These are phyloP conservation scores for Neodon shergylaensis DNA, from an alignment of 2,113 vertebrate species.

Conservation along the genomic window DNA sequence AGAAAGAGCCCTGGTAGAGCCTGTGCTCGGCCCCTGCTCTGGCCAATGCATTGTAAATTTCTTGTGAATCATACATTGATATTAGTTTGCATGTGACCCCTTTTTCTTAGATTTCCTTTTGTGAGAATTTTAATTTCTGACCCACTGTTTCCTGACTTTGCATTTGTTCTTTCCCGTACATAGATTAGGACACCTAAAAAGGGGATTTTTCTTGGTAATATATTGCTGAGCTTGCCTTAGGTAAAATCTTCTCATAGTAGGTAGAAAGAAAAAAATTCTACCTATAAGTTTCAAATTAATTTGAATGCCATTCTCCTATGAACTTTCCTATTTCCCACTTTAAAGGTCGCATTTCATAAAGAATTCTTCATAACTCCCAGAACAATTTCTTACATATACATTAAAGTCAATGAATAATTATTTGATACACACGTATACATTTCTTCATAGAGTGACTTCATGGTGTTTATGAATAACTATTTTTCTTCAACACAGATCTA, in stretches of 20 bases:
- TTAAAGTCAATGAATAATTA: background rate
- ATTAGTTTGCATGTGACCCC: background rate
- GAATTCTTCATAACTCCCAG: background rate
- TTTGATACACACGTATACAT: background rate
- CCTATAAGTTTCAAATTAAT: background rate
- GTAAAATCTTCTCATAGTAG: background rate
- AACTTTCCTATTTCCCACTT: background rate
- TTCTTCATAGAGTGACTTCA: background rate
- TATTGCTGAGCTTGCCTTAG: background rate
- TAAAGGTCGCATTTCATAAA: background rate
- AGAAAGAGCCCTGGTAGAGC: background rate
- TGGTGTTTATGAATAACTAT: background rate
- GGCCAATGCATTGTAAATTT: background rate
- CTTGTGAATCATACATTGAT: background rate
- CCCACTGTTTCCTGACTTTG: background rate
- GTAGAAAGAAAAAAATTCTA: background rate
- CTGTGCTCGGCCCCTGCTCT: accelerated
- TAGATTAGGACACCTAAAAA: background rate
- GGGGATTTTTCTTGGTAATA: background rate
- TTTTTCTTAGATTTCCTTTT: background rate
- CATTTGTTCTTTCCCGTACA: background rate
- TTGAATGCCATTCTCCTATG: background rate
- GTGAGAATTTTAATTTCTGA: background rate
- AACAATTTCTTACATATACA: background rate
- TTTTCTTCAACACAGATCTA: background rate